Evolutionary conservation across 2,888 invertebrate species (phyloP), one percentile per base, ranked within the genome.

Genomic region (Pomacea canaliculata): DNA sequence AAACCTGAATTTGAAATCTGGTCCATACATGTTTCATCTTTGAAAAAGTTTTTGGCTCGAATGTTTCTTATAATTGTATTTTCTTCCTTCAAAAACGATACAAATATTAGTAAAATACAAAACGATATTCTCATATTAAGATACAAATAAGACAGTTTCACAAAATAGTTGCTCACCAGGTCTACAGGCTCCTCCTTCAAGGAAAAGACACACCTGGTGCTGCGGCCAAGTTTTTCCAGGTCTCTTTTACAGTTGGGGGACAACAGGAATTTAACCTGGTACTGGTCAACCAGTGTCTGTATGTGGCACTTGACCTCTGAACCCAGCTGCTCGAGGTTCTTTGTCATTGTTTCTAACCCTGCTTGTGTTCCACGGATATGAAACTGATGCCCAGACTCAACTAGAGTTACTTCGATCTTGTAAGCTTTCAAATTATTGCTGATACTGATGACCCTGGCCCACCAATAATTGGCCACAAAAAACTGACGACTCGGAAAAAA

Each of bases 391-490:
- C 69, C 68, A 12, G 62, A n/a, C 48, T 60, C 51, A 12, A 18
- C 19, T 48, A 69, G 9, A 12, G 1, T 62, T 48, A 69, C 46
- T 51, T 74, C 27, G 5, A 74, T 69, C 49, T 49, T 69, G 69
- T 74, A 68, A 5, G 69, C 69, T 10, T 19, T 9, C 46, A 74
- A 62, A 18, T 19, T 23, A 2, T 59, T 62, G 46, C 68, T 56
- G 49, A 85, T 76, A 7, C 59, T 37, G 0, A 71, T 67, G 9
- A 84, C 51, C 16, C 81, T 78, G n/a, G 63, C 12, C 37, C 76
- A 72, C 65, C 77, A 70, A 27, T 83, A 70, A 18, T 56, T 76
- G 3, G 76, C 75, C 9, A 85, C 48, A 48, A 84, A 81, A 19
- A 62, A 27, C 59, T 75, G 66, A 1, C 77, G 65, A 19, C 72